phyloP scores from a whole-genome alignment of 2,888 invertebrate species.

The Andrena minutula region DNA sequence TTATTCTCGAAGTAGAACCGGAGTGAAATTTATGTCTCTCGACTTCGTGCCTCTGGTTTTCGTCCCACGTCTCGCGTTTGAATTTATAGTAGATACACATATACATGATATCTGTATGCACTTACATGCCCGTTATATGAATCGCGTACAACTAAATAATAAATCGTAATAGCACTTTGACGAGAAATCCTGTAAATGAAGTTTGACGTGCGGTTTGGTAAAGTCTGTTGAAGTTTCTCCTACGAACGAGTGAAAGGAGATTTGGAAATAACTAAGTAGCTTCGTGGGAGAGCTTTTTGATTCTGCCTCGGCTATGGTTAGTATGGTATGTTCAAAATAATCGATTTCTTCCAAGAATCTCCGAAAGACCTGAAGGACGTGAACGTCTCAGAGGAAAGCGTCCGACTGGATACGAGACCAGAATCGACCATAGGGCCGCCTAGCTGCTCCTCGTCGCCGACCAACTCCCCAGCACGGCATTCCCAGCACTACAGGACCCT shows the following conservation, averaged over 20 bases:
- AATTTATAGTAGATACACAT: too few species aligned
- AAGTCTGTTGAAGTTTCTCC: too few species aligned
- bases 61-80: too few species aligned
- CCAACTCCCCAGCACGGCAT: conserved; percentile 79
- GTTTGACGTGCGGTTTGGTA: too few species aligned
- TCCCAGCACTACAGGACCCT: conserved; percentile 81
- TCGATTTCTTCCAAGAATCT: conserved; percentile 59
- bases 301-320: not conserved
- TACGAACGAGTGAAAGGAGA: not conserved
- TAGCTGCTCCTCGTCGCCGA: conserved; percentile 78
- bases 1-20: not conserved
- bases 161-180: too few species aligned
- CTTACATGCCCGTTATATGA: too few species aligned
- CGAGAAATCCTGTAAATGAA: too few species aligned
- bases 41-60: not conserved
- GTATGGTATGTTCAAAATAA: conserved; percentile 8
- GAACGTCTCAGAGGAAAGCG: conserved; percentile 68
- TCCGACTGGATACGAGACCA: conserved; percentile 75
- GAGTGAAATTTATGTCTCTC: conserved; percentile 1
- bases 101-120: too few species aligned
- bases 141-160: too few species aligned
- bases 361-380: conserved; percentile 69
- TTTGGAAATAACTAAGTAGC: not conserved
- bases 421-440: conserved; percentile 73
- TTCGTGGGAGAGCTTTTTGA: not conserved